Evolutionary conservation across 92 coral and sea anemone genomes (phyloP).

Genomic region (Phenganax stokvisi): DNA sequence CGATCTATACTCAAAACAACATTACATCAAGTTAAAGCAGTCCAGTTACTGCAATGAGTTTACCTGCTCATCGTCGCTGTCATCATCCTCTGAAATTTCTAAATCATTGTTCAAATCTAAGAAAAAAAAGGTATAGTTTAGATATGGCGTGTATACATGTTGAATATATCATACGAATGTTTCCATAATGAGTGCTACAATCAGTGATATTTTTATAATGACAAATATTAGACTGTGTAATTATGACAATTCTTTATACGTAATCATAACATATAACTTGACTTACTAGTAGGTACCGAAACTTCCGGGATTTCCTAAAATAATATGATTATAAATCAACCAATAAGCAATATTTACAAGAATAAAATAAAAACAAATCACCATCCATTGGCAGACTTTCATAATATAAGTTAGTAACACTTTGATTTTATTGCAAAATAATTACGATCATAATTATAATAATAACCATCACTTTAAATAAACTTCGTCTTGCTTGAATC

Average conservation of each 20-base stretch:
- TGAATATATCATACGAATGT: too few species aligned
- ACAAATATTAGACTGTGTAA: too few species aligned
- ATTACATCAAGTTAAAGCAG: too few species aligned
- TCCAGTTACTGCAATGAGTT: not conserved
- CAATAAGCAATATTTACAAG: not conserved
- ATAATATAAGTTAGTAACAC: too few species aligned
- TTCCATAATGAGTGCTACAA: not conserved
- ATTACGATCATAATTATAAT: too few species aligned
- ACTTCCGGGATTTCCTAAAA: constrained; percentile 22
- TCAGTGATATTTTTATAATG: not conserved
- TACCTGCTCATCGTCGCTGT: constrained; percentile 77
- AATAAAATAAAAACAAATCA: too few species aligned
- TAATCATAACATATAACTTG: not conserved
- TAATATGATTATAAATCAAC: not conserved
- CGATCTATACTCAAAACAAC: not conserved
- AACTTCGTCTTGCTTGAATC: too few species aligned
- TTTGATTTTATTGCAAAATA: too few species aligned
- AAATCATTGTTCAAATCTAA: constrained; percentile 55
- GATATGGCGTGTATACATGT: not conserved
- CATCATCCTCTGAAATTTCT: constrained; percentile 60
- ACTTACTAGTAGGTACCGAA: not conserved
- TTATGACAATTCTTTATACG: not conserved
- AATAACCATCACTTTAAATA: too few species aligned
- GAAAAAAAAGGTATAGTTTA: not conserved
- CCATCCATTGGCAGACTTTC: too few species aligned